Conservation (phyloP, 2,113 vertebrate genomes). For the Prietella phreatophila region DNA sequence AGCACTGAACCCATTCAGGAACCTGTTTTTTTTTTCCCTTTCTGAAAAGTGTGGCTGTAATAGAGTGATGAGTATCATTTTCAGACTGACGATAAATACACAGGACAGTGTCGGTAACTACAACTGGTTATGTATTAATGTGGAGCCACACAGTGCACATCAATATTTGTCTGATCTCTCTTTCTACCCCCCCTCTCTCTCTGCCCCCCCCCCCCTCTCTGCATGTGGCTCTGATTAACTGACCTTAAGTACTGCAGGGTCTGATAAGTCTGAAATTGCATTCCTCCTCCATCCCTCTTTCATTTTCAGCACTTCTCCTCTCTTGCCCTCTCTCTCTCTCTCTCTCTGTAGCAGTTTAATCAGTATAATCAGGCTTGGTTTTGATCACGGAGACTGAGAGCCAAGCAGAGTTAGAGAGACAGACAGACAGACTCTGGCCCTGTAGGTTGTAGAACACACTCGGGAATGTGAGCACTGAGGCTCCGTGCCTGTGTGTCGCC, state of each 20-base stretch:
- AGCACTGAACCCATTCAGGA: neutral
- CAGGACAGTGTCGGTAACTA: neutral
- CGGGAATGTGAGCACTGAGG: neutral
- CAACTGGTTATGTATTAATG: neutral
- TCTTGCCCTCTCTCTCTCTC: neutral
- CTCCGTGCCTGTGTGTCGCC: neutral
- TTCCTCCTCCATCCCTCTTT: neutral
- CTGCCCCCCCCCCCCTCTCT: neutral
- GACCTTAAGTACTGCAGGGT: slow-evolving; percentile 12
- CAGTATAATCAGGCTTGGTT: slow-evolving; percentile 33
- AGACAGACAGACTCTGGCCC: neutral
- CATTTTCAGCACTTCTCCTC: neutral
- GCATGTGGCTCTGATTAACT: slow-evolving; percentile 13
- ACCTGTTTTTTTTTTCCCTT: neutral
- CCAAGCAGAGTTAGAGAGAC: neutral
- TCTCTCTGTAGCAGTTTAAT: slow-evolving; percentile 29
- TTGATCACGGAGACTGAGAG: neutral
- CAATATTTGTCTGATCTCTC: neutral
- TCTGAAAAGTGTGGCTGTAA: neutral
- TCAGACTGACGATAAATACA: neutral
- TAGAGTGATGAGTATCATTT: neutral
- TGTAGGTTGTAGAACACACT: slow-evolving; percentile 5
- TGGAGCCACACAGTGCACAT: neutral
- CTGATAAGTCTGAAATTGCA: slow-evolving; percentile 13
- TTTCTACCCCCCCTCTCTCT: neutral